phyloP scores from a whole-genome alignment of 2,113 vertebrate species.

The Phylloscopus trochilus region DNA sequence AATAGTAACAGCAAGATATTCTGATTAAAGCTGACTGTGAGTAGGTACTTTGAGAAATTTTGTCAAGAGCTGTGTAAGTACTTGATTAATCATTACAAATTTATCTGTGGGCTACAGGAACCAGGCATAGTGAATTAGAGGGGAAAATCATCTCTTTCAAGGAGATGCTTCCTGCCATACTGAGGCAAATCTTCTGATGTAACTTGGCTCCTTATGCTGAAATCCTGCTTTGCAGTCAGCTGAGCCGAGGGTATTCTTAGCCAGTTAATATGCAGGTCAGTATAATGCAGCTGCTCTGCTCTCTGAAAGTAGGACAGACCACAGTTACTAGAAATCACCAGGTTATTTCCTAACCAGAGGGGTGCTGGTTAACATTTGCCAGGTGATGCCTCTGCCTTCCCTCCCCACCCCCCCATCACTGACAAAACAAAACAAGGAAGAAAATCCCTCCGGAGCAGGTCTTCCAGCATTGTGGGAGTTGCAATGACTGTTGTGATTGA shows the following conservation, averaged over 20 bases:
- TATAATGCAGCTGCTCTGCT: slow-evolving; percentile 17
- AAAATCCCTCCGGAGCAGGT: background rate
- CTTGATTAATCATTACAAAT: slow-evolving; percentile 15
- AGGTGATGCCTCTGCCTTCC: background rate
- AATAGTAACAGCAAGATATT: background rate
- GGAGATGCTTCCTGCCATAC: slow-evolving; percentile 4
- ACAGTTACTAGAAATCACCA: background rate
- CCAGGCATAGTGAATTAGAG: background rate
- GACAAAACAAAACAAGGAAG: background rate
- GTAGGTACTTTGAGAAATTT: background rate
- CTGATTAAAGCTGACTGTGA: slow-evolving; percentile 18
- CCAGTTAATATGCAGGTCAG: background rate
- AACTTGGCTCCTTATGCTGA: slow-evolving; percentile 16
- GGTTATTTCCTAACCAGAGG: background rate
- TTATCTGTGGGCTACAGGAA: slow-evolving; percentile 1
- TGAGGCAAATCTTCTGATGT: slow-evolving; percentile 39
- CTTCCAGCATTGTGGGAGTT: background rate
- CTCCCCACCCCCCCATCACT: background rate
- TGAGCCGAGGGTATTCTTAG: slow-evolving; percentile 39
- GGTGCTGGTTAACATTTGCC: background rate
- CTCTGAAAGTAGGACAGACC: slow-evolving; percentile 18
- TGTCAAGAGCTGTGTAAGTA: background rate
- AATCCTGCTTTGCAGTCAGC: slow-evolving; percentile 47
- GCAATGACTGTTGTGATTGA: background rate
- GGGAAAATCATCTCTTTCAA: slow-evolving; percentile 22